Percentiles rank a stretch among this genome's conserved stretches.
These are phyloP conservation scores for Phrynosoma platyrhinos DNA, from an alignment of 2,113 vertebrate species.

Conservation along the genomic window DNA sequence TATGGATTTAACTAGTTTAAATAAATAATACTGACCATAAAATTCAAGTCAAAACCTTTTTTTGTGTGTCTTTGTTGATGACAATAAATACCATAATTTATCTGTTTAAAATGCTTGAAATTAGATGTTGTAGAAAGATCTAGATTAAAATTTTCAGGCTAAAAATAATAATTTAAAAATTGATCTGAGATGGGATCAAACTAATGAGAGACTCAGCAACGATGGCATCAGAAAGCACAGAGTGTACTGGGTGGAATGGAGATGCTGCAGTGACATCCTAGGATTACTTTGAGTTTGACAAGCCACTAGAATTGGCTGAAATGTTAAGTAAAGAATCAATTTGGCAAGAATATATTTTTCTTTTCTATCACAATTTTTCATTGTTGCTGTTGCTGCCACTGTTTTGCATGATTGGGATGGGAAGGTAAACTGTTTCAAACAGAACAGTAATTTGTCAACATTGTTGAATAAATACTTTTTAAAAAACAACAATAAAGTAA, in stretches of 20 bases:
- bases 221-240: constrained; percentile 11
- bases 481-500: constrained; percentile 32
- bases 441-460: constrained; percentile 28
- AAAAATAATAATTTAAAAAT: constrained; percentile 56
- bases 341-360: constrained; percentile 38
- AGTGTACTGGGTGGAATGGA: neutral
- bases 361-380: constrained; percentile 2
- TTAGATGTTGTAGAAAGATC: constrained; percentile 67
- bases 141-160: constrained; percentile 71
- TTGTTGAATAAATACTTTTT: constrained; percentile 38
- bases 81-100: constrained; percentile 46
- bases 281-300: constrained; percentile 26
- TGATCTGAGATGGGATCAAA: constrained; percentile 39
- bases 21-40: constrained; percentile 63
- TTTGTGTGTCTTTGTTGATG: constrained; percentile 45
- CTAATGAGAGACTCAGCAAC: constrained; percentile 15
- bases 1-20: neutral
- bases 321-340: constrained; percentile 31
- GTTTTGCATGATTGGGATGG: constrained; percentile 8
- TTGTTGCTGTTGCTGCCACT: neutral
- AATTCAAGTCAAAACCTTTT: constrained; percentile 47
- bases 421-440: constrained; percentile 32
- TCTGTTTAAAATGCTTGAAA: constrained; percentile 55
- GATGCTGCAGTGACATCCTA: constrained; percentile 7
- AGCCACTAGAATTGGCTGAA: constrained; percentile 21